phyloP scores from a whole-genome alignment of 2,797 vertebrate species.

The Spheniscus humboldti region DNA sequence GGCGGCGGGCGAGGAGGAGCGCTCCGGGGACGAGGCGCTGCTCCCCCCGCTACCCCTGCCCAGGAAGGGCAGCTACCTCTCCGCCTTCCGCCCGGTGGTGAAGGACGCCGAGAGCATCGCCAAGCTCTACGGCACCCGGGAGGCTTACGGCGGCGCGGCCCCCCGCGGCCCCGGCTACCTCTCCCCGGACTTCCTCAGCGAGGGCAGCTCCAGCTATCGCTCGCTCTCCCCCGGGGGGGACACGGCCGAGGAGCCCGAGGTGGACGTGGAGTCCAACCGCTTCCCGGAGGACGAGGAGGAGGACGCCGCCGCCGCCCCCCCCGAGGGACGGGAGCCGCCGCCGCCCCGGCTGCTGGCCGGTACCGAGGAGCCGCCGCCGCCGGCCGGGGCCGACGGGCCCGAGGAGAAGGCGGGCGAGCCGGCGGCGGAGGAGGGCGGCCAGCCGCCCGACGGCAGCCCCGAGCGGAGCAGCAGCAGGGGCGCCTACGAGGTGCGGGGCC shows the following conservation, averaged over 20 bases:
- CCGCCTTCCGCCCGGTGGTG: conserved; percentile 92
- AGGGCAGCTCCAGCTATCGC: conserved; percentile 91
- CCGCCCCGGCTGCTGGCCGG: conserved; percentile 7
- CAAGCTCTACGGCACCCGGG: conserved; percentile 92
- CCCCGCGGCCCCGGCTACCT: conserved; percentile 77
- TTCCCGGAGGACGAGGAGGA: conserved; percentile 85
- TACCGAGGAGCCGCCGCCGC: neutral
- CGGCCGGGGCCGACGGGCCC: neutral
- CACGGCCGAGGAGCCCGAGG: conserved; percentile 90
- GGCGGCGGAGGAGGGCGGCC: neutral
- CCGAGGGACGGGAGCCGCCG: neutral
- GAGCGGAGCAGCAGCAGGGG: conserved; percentile 54
- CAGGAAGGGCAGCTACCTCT: conserved; percentile 88
- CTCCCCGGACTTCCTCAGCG: conserved; percentile 92
- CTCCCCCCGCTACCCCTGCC: conserved; percentile 66
- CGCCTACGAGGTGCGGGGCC: conserved; percentile 65
- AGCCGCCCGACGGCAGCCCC: conserved; percentile 50
- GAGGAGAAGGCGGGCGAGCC: neutral
- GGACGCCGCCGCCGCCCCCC: neutral
- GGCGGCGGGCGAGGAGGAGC: conserved; percentile 65
- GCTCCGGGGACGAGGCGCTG: conserved; percentile 71
- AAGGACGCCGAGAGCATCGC: conserved; percentile 94
- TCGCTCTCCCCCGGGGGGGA: conserved; percentile 90
- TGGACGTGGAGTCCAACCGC: conserved; percentile 91
- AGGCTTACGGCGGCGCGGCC: conserved; percentile 73